These are phyloP conservation scores for Poeciliopsis retropinna DNA, from an alignment of 2,113 vertebrate genomes.

Conservation along the genomic window DNA sequence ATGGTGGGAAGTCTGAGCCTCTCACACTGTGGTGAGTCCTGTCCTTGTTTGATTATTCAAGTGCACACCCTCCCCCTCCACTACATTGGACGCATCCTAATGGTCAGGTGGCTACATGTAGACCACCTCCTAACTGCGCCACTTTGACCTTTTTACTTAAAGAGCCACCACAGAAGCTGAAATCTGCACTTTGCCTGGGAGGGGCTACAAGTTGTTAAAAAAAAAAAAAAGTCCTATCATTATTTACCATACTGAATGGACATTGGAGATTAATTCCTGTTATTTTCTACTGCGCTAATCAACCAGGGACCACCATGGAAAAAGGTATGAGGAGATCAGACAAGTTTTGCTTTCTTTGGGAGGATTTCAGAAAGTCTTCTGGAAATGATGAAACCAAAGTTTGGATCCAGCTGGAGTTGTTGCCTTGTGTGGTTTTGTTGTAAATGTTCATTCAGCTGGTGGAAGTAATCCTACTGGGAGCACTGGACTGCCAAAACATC, in stretches of 20 bases:
- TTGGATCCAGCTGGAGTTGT: slow-evolving; percentile 7
- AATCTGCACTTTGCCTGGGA: neutral
- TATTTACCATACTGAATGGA: neutral
- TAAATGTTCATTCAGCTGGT: slow-evolving; percentile 38
- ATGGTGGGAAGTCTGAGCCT: neutral
- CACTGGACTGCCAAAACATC: slow-evolving; percentile 14
- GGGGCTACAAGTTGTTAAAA: neutral
- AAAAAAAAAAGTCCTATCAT: neutral
- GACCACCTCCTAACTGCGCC: slow-evolving; percentile 37
- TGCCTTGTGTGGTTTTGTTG: slow-evolving; percentile 34
- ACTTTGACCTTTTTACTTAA: slow-evolving; percentile 52
- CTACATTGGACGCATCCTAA: slow-evolving; percentile 32
- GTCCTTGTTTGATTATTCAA: slow-evolving; percentile 27
- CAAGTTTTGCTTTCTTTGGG: neutral
- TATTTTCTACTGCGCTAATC: neutral
- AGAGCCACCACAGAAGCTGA: slow-evolving; percentile 1
- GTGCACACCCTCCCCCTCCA: slow-evolving; percentile 1
- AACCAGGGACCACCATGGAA: slow-evolving; percentile 61
- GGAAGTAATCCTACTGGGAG: slow-evolving; percentile 50
- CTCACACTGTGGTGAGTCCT: neutral
- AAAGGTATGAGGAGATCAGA: slow-evolving; percentile 63
- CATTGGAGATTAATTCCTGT: neutral
- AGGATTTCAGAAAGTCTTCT: neutral
- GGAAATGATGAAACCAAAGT: slow-evolving; percentile 12
- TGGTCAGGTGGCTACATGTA: slow-evolving; percentile 56